phyloP scores from a whole-genome alignment of 2,113 vertebrate species.

The Cettia cetti region DNA sequence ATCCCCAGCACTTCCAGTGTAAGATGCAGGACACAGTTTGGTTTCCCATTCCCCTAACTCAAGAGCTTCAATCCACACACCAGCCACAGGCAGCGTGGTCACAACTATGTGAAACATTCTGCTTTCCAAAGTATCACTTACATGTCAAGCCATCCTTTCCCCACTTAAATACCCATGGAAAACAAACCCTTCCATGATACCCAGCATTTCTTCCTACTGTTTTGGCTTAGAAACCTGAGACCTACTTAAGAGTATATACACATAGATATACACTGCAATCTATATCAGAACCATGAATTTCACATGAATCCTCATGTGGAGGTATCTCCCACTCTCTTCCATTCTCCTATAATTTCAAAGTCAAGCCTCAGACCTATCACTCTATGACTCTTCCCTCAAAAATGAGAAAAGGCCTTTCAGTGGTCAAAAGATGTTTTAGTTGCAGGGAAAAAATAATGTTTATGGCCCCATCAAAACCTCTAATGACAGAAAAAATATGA shows the following conservation, averaged over 20 bases:
- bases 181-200: neutral
- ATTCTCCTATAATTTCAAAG: neutral
- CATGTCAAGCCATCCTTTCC: neutral
- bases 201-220: neutral
- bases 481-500: neutral
- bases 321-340: neutral
- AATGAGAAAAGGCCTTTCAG: neutral
- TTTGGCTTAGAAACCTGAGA: neutral
- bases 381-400: neutral
- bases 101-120: slow-evolving; percentile 19
- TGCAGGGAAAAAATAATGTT: neutral
- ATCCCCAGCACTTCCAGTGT: neutral
- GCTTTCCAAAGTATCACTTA: neutral
- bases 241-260: neutral
- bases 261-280: neutral
- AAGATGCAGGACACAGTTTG: neutral
- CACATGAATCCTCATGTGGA: neutral
- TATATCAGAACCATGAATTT: neutral
- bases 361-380: neutral
- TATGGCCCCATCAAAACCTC: neutral
- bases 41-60: neutral
- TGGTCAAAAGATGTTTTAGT: neutral
- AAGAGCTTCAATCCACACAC: neutral
- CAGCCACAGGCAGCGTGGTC: accelerated
- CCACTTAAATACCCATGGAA: neutral